Percentiles rank a stretch among this genome's conserved stretches.
Conservation (phyloP, 2,113 vertebrate genomes). For the Amphiprion ocellaris region DNA sequence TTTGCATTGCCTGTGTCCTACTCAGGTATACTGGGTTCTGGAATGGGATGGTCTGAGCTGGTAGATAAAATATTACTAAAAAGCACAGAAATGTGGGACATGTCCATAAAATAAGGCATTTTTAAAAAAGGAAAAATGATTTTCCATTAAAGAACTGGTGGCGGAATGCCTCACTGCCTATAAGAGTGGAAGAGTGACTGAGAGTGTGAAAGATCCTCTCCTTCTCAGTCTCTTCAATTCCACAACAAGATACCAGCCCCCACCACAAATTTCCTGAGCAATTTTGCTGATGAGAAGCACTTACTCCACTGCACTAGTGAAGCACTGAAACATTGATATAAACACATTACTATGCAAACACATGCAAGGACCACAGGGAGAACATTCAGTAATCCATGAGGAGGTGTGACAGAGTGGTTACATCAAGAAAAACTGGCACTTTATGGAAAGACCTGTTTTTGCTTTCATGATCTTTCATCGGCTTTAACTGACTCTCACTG, state of each 20-base stretch:
- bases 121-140: not conserved
- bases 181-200: slow-evolving; percentile 31
- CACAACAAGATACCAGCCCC: slow-evolving; percentile 4
- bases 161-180: slow-evolving; percentile 31
- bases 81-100: not conserved
- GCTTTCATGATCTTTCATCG: slow-evolving; percentile 59
- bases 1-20: not conserved
- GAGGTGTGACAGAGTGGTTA: slow-evolving; percentile 25
- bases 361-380: slow-evolving; percentile 42
- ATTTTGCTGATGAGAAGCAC: slow-evolving; percentile 58
- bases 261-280: slow-evolving; percentile 13
- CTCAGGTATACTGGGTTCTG: not conserved
- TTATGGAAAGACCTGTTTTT: slow-evolving; percentile 45
- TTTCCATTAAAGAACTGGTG: slow-evolving; percentile 15
- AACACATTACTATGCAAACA: slow-evolving; percentile 60
- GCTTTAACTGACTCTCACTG: slow-evolving; percentile 21
- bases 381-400: slow-evolving; percentile 36
- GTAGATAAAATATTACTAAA: not conserved
- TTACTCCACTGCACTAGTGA: slow-evolving; percentile 39
- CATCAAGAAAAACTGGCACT: slow-evolving; percentile 37
- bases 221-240: slow-evolving; percentile 5
- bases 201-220: slow-evolving; percentile 27
- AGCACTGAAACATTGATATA: slow-evolving; percentile 55
- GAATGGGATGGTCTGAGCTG: not conserved
- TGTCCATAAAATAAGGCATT: not conserved